These are phyloP conservation scores for Drosophila serrata DNA, from an alignment of 1,140 invertebrate genomes.

Conservation along the genomic window DNA sequence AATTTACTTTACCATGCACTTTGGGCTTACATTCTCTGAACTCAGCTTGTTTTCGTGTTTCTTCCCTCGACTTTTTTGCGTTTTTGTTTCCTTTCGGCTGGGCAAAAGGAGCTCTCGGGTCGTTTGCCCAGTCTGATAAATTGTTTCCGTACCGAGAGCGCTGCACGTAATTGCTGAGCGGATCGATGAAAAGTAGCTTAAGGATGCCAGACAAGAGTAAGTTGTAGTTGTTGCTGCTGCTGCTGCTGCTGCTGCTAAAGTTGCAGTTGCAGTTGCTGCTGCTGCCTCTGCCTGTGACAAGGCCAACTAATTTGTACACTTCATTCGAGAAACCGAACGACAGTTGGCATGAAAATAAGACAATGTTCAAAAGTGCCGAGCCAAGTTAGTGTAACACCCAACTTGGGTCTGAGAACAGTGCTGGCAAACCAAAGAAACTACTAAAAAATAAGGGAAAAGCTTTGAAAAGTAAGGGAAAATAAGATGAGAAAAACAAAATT, in stretches of 20 bases:
- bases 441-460: not conserved
- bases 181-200: slow-evolving; percentile 81
- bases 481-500: no score
- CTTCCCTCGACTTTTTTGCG: slow-evolving; percentile 19
- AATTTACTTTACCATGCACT: slow-evolving; percentile 80
- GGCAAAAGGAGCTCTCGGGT: slow-evolving; percentile 47
- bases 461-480: no score
- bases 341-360: slow-evolving; percentile 78
- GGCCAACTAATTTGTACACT: slow-evolving; percentile 83
- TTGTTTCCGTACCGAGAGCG: slow-evolving; percentile 75
- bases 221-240: slow-evolving; percentile 18
- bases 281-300: slow-evolving; percentile 60
- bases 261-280: slow-evolving; percentile 39
- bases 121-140: slow-evolving; percentile 79
- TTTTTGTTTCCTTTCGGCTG: slow-evolving; percentile 20
- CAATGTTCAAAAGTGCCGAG: slow-evolving; percentile 62
- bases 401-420: slow-evolving; percentile 32
- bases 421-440: not conserved
- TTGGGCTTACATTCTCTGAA: slow-evolving; percentile 62
- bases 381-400: slow-evolving; percentile 48
- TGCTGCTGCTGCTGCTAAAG: slow-evolving; percentile 1
- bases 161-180: slow-evolving; percentile 78
- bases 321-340: slow-evolving; percentile 70
- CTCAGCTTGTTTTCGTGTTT: slow-evolving; percentile 36
- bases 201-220: slow-evolving; percentile 58